Base-by-base conservation (phyloP, 2,888 invertebrate genomes). In the Nipponacmea schrenckii region DNA sequence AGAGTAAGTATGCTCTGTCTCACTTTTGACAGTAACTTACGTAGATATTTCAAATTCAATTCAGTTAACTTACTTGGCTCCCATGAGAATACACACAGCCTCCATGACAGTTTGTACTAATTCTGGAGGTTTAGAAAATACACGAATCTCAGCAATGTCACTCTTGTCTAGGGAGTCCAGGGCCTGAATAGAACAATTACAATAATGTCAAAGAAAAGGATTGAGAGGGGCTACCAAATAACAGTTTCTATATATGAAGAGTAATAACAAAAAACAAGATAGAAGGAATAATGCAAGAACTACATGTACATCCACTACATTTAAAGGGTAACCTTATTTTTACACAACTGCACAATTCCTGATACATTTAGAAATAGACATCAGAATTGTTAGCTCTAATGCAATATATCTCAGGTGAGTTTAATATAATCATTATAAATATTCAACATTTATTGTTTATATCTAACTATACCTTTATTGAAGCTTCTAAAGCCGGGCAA, bases 101-200 rank as follows among this genome's bases (percentile, higher is more conserved):
- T 97, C 96, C 95, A 97, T 95, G 3, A 96, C 96, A 80, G 94
- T 95, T 77, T 89, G 88, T 8, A 97, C 96, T 12, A 96, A 90
- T 24, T 92, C 92, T 0, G 97, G 96, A 0, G 96, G 96, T 83
- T 95, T 95, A 79, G 93, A 93, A 86, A 96, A 96, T 0, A 95
- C 95, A 84, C 94, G 93, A 68, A 97, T 90, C 88, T 97, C 96
- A 87, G 95, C 94, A 70, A 97, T 95, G 85, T 97, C 96, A 50
- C 93, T 94, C 87, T 96, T 96, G 85, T 95, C 96, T 20, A 97
- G 90, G 0, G 94, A 91, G 84, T 95, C 94, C 0, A 97, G 90
- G 0, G 96, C 95, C 84, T 86, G 70, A 12, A 80, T 39, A 10
- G 7, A 39, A 70, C n/a, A 46, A n/a, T 27, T 62, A 64, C 45